A percentile compares a stretch with the other conserved stretches of the same genome.
phyloP scores from a whole-genome alignment of 2,797 vertebrate species.

The Melopsittacus undulatus region DNA sequence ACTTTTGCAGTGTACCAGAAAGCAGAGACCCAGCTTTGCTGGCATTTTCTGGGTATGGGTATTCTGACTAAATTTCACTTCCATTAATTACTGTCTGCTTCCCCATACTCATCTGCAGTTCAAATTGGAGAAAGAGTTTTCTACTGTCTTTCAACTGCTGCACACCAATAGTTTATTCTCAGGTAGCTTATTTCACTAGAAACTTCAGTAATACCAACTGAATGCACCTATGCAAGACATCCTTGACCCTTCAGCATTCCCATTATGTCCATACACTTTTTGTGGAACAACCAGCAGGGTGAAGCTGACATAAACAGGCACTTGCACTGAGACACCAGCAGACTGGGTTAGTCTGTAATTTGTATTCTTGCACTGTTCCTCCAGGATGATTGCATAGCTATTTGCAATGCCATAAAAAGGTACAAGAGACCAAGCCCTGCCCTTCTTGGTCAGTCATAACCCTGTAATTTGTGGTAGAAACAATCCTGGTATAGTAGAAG shows the following conservation, averaged over 20 bases:
- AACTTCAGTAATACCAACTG: not conserved
- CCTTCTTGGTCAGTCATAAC: conserved; percentile 37
- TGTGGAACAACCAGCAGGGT: not conserved
- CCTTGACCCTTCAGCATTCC: not conserved
- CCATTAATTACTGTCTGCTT: not conserved
- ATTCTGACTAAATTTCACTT: not conserved
- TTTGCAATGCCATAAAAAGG: conserved; percentile 72
- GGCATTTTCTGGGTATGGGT: not conserved
- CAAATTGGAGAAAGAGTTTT: not conserved
- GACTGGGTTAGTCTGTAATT: conserved; percentile 51
- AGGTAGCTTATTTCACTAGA: not conserved
- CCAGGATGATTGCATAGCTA: conserved; percentile 67
- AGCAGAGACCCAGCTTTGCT: not conserved
- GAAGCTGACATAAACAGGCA: not conserved
- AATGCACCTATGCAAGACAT: not conserved
- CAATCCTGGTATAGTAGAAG: conserved; percentile 26
- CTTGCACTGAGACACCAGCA: conserved; percentile 1
- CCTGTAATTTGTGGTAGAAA: conserved; percentile 58
- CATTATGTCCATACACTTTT: not conserved
- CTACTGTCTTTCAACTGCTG: not conserved
- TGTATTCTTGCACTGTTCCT: conserved; percentile 47
- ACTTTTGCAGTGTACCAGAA: not conserved
- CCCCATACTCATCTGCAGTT: not conserved
- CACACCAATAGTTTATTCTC: not conserved
- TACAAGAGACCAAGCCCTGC: conserved; percentile 65